Percentiles rank a stretch among this genome's conserved stretches.
Evolutionary conservation across 37 sponge, comb jelly and placozoan genomes (phyloP).

Genomic region (Chondrosia reniformis): DNA sequence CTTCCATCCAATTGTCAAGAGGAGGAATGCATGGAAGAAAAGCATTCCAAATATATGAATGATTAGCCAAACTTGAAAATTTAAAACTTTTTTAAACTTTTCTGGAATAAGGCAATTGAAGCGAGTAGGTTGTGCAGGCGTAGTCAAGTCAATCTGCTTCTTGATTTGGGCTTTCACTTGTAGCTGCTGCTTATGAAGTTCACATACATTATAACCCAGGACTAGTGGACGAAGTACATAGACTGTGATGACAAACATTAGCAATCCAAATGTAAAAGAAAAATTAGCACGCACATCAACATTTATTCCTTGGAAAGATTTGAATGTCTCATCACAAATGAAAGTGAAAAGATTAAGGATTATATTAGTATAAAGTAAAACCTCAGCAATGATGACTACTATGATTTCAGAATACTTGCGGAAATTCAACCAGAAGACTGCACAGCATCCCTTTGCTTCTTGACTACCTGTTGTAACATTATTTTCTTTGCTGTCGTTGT

Average conservation of each 20-base stretch:
- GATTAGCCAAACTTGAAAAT: background rate
- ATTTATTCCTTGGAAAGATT: background rate
- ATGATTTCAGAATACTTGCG: background rate
- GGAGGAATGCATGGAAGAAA: background rate
- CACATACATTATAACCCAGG: background rate
- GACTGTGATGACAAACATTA: background rate
- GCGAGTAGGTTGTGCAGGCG: background rate
- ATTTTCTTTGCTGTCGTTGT: background rate
- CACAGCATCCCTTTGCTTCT: background rate
- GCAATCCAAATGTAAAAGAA: background rate
- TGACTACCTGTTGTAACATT: background rate
- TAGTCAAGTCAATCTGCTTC: background rate
- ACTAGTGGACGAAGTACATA: background rate
- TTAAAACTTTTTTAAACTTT: background rate
- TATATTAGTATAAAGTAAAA: background rate
- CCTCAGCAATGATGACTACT: background rate
- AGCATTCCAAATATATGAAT: background rate
- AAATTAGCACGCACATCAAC: no score
- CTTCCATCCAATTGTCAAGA: background rate
- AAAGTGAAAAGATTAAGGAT: background rate
- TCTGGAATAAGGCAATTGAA: no score
- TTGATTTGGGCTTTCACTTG: background rate
- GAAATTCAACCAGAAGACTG: background rate
- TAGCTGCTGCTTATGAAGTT: no score
- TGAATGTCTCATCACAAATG: conserved; percentile 8